Conservation (phyloP, 2,113 vertebrate genomes). For the Rana temporaria region DNA sequence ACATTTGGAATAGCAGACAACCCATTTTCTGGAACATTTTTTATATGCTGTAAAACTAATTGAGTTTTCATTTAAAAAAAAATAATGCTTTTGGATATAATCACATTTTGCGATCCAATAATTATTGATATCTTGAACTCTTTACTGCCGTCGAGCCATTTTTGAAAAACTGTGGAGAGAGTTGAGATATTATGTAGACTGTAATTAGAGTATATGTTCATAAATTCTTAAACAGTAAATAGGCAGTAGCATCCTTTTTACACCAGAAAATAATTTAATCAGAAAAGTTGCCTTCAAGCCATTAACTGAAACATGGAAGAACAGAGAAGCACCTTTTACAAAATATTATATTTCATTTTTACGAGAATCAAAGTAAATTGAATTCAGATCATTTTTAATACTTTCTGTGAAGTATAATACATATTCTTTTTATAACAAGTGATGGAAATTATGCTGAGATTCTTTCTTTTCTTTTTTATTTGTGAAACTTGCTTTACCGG, state of each 20-base stretch:
- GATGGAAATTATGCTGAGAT: conserved; percentile 7
- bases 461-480: conserved; percentile 4
- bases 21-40: conserved; percentile 11
- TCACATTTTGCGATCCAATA: conserved; percentile 25
- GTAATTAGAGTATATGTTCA: conserved; percentile 27
- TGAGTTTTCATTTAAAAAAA: background rate
- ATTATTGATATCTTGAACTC: conserved; percentile 24
- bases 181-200: conserved; percentile 11
- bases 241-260: conserved; percentile 37
- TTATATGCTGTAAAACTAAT: background rate
- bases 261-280: conserved; percentile 39
- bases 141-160: conserved; percentile 5
- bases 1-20: background rate
- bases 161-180: background rate
- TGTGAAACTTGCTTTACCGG: background rate
- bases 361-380: conserved; percentile 49
- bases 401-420: conserved; percentile 16
- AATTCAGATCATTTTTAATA: conserved; percentile 24
- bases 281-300: conserved; percentile 30
- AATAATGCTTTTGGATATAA: conserved; percentile 22
- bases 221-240: conserved; percentile 27
- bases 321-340: conserved; percentile 36
- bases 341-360: conserved; percentile 40
- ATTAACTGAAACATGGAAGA: conserved; percentile 27
- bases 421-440: background rate